phyloP scores from a whole-genome alignment of 2,888 invertebrate species.

The Platynereis dumerilii region DNA sequence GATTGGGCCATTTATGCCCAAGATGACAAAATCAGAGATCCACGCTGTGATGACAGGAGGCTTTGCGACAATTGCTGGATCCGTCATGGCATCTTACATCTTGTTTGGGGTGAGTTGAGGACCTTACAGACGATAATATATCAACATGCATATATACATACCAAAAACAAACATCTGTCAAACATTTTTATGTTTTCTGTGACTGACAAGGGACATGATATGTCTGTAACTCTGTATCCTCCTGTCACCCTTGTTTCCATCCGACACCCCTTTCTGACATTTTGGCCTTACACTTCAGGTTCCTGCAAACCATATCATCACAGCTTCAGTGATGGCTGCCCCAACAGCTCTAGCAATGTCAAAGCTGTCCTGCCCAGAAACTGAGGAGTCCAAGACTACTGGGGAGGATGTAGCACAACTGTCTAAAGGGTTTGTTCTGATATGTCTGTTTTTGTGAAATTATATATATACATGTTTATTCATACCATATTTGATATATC shows the following conservation, averaged over 20 bases:
- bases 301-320: slow-evolving; percentile 79
- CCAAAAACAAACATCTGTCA: neutral
- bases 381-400: slow-evolving; percentile 32
- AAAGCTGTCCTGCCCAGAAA: slow-evolving; percentile 40
- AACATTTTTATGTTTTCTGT: neutral
- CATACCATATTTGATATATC: too few relatives aligned
- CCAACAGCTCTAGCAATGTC: slow-evolving; percentile 80
- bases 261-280: too few relatives aligned
- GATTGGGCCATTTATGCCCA: slow-evolving; percentile 82
- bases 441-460: too few relatives aligned
- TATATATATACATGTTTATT: too few relatives aligned
- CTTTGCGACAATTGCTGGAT: slow-evolving; percentile 89
- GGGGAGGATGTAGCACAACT: slow-evolving; percentile 22
- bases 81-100: slow-evolving; percentile 87
- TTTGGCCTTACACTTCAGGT: too few relatives aligned
- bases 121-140: slow-evolving; percentile 77
- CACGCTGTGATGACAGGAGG: slow-evolving; percentile 91
- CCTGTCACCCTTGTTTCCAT: too few relatives aligned
- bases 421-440: too few relatives aligned
- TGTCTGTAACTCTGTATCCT: too few relatives aligned
- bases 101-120: slow-evolving; percentile 79
- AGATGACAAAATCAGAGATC: slow-evolving; percentile 85
- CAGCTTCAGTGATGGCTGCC: slow-evolving; percentile 93
- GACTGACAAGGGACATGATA: too few relatives aligned
- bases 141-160: slow-evolving; percentile 68